Evolutionary conservation across 1,140 invertebrate species (phyloP).

Genomic region (Panagrolaimus sp.): DNA sequence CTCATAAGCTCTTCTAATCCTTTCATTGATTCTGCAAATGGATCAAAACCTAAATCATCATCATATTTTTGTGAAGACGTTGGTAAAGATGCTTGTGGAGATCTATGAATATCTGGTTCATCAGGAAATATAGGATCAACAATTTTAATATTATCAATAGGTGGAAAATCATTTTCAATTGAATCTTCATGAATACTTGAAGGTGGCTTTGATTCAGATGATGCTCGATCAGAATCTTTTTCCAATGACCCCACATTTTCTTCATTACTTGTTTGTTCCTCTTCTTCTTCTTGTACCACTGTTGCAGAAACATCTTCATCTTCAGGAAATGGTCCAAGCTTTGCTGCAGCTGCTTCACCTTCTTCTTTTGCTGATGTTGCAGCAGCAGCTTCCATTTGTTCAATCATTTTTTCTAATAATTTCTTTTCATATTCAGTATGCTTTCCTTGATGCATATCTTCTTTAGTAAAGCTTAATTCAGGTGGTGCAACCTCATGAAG

Average conservation of each 20-base stretch:
- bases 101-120: too few relatives aligned
- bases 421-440: slow-evolving; percentile 96
- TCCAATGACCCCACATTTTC: neutral
- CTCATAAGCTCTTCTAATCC: slow-evolving; percentile 1
- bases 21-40: slow-evolving; percentile 8
- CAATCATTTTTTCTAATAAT: slow-evolving; percentile 64
- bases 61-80: neutral
- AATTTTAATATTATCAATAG: neutral
- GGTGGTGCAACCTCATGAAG: slow-evolving; percentile 93
- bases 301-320: neutral
- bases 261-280: neutral
- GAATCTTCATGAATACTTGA: neutral
- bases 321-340: neutral
- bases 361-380: neutral
- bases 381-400: neutral
- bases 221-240: neutral
- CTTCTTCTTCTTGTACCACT: too few relatives aligned
- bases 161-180: neutral
- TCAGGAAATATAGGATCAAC: neutral
- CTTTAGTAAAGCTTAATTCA: slow-evolving; percentile 92
- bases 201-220: neutral
- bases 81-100: too few relatives aligned
- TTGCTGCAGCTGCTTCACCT: neutral
- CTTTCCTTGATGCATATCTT: slow-evolving; percentile 98
- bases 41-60: slow-evolving; percentile 11